Conservation (phyloP, 2,797 vertebrate species). For the Leontopithecus rosalia region DNA sequence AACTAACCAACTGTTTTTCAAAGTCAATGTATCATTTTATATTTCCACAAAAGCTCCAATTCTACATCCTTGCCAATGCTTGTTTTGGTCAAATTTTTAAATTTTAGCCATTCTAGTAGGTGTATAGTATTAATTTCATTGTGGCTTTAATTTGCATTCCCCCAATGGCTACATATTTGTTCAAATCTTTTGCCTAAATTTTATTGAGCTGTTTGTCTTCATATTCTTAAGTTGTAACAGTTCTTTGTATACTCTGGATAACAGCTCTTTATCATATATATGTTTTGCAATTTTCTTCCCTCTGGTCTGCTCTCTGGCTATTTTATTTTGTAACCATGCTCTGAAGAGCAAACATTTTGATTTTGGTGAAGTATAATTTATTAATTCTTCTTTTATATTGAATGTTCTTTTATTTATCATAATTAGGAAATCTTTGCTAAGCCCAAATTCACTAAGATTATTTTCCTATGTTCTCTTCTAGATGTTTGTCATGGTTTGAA, state of each 20-base stretch:
- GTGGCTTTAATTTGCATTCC: slow-evolving; percentile 39
- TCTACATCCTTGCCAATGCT: slow-evolving; percentile 19
- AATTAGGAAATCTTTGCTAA: slow-evolving; percentile 28
- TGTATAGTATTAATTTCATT: neutral
- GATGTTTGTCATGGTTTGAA: neutral
- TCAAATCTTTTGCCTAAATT: slow-evolving; percentile 13
- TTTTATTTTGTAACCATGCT: slow-evolving; percentile 33
- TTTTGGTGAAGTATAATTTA: neutral
- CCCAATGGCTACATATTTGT: neutral
- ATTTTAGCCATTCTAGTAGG: neutral
- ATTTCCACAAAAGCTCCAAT: neutral
- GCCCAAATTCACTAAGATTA: neutral
- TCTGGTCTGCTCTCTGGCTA: neutral
- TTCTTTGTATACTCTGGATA: neutral
- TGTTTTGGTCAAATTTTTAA: slow-evolving; percentile 20
- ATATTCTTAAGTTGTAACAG: slow-evolving; percentile 6
- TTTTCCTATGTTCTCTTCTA: neutral
- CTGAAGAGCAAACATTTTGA: slow-evolving; percentile 39
- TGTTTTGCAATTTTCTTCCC: slow-evolving; percentile 18
- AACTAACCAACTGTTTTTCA: neutral
- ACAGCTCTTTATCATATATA: slow-evolving; percentile 16
- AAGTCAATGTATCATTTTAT: neutral
- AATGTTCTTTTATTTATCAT: neutral
- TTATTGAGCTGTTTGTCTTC: neutral
- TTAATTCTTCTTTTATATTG: slow-evolving; percentile 22